Evolutionary conservation across 2,113 vertebrate genomes (phyloP).

Genomic region (Epinephelus cyanopodus): DNA sequence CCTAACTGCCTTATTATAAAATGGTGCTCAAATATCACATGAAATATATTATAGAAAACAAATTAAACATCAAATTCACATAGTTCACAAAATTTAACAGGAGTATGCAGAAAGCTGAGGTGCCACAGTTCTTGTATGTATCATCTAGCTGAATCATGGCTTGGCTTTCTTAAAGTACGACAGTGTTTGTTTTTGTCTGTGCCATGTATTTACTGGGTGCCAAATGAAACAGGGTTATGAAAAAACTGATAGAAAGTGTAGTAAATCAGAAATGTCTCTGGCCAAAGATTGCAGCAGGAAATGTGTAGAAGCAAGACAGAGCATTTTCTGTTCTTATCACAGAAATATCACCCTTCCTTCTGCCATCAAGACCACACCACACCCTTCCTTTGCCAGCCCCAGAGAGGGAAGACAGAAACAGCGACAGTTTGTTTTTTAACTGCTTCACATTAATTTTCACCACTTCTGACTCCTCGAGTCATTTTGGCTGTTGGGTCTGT

Average conservation of each 20-base stretch:
- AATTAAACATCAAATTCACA: background rate
- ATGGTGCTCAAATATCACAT: background rate
- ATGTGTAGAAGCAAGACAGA: background rate
- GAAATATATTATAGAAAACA: background rate
- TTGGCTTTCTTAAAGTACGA: background rate
- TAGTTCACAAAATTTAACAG: background rate
- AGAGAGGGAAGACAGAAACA: background rate
- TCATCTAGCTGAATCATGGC: too few relatives aligned
- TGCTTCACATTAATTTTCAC: background rate
- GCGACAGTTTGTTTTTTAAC: background rate
- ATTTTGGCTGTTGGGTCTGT: background rate
- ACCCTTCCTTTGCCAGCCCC: slow-evolving; percentile 49
- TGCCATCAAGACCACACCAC: slow-evolving; percentile 9
- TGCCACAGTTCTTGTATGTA: too few relatives aligned
- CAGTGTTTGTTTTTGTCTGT: background rate
- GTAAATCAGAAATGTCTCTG: slow-evolving; percentile 21
- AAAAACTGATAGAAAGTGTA: background rate
- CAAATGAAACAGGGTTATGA: background rate
- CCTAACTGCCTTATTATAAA: background rate
- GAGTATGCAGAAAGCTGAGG: background rate
- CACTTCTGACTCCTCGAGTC: background rate
- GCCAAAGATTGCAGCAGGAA: slow-evolving; percentile 26
- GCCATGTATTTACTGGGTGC: background rate
- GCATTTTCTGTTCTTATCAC: slow-evolving; percentile 29
- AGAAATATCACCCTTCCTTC: slow-evolving; percentile 36